Evolutionary conservation across 1,140 invertebrate species (phyloP), one percentile per base, ranked within the genome.

Genomic region (Periplaneta americana): DNA sequence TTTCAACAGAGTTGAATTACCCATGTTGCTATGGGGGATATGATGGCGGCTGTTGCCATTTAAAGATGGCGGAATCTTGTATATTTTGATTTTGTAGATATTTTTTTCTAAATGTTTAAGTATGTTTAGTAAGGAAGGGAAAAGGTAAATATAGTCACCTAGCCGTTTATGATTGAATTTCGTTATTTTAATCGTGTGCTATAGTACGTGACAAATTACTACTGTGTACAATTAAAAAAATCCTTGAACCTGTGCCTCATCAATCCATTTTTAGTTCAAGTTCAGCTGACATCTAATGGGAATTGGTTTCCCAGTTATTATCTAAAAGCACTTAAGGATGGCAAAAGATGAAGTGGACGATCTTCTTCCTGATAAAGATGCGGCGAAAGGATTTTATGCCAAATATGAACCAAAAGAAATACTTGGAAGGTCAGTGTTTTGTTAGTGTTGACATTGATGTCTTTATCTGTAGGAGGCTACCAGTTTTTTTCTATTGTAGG

Each of bases 381-480:
- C 95, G 82, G 95, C 96, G 10, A 96, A 96, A 88, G 95, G 95
- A 86, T 99, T 99, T 88, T 99, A 99, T 88, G 97, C 97, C 22
- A 98, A 97, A 90, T 99, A 99, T 89, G 98, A 99, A 88, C 97
- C 98, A 6, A 99, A 99, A 88, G 98, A 99, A 90, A 96, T 99
- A 84, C 92, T 99, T 78, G 98, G 98, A 89, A 97, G 96, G 96
- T 98, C 90, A 88, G 92, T 39, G 4, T 6, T 8, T 75, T 34
- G 22, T 66, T 22, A 66, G 48, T 66, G 48, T n/a, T 28, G 48
- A n/a, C n/a, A n/a, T n/a, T n/a, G n/a, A n/a, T n/a, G n/a, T n/a
- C n/a, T n/a, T n/a, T n/a, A n/a, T n/a, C n/a, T n/a, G n/a, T n/a
- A n/a, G n/a, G n/a, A n/a, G n/a, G n/a, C n/a, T n/a, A n/a, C n/a